Conservation (phyloP, 2,797 vertebrate genomes). For the Triplophysa yarkandensis region DNA sequence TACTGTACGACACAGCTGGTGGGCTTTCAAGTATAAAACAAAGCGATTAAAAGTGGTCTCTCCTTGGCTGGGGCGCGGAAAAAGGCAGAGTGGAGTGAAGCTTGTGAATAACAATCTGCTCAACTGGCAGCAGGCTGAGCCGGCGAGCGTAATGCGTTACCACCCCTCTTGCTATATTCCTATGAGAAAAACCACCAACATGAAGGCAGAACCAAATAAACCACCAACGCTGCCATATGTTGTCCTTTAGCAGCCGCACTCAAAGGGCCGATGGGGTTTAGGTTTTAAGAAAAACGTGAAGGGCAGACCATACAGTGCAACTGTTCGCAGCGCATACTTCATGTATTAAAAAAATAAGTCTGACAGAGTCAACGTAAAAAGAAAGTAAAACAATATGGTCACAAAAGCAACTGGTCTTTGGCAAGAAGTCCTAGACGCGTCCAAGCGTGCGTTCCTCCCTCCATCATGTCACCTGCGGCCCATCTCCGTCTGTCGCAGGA, state of each 20-base stretch:
- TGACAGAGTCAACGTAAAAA: conserved; percentile 61
- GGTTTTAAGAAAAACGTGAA: conserved; percentile 71
- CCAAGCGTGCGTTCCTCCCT: conserved; percentile 40
- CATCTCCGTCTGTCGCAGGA: conserved; percentile 99
- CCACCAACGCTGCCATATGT: conserved; percentile 78
- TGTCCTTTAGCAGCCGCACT: conserved; percentile 74
- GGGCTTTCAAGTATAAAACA: conserved; percentile 80
- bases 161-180: conserved; percentile 70
- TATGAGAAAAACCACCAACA: conserved; percentile 76
- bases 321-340: conserved; percentile 70
- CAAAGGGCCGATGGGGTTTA: conserved; percentile 82
- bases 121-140: conserved; percentile 69
- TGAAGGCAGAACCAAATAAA: conserved; percentile 73
- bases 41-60: conserved; percentile 77
- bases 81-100: conserved; percentile 78
- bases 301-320: conserved; percentile 88
- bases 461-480: conserved; percentile 98
- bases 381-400: conserved; percentile 77
- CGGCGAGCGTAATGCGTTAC: conserved; percentile 71
- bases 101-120: conserved; percentile 77
- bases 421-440: conserved; percentile 87
- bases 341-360: conserved; percentile 74
- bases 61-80: conserved; percentile 79
- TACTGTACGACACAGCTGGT: conserved; percentile 65
- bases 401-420: conserved; percentile 97